Evolutionary conservation across 2,797 vertebrate genomes (phyloP), one percentile per base, ranked within the genome.

Genomic region (Hephaestus fuliginosus): DNA sequence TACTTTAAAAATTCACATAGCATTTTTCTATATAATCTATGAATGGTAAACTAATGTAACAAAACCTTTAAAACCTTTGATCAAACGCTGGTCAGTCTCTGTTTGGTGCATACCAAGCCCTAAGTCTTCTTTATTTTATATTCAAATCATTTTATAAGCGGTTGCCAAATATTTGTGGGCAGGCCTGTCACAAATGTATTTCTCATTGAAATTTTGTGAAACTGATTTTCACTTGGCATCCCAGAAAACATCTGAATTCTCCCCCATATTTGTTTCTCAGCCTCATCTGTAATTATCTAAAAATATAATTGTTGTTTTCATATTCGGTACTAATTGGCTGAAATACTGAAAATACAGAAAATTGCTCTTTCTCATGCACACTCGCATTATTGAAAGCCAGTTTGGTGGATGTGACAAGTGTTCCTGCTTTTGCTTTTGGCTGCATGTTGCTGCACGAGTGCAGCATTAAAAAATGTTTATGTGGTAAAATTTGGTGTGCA

Each of bases 1-100:
- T 36, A 12, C 48, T 60, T 8, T 44, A 60, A 57, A 46, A 36
- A 62, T 67, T 62, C 15, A 48, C 28, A 25, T 65, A 30, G 3
- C 43, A 41, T 78, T 65, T 53, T 68, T 36, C 33, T 68, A 9
- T n/a, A 53, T 22, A 48, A 58, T 28, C 55, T 2, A n/a, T 43
- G n/a, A 41, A 51, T 51, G n/a, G 3, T 11, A 57, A 49, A 22
- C 39, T 64, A 56, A 64, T 64, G 33, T 36, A 71, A 57, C 22
- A 33, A 33, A 33, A 33, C 30, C 55, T 17, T 39, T 28, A 13
- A 33, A 56, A 43, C 33, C 9, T 51, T 15, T 22, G 57, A 49
- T 49, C 7, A 58, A 69, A 61, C 11, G n/a, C 44, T 55, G 2
- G 46, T 4, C 4, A 17, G 15, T 28, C 30, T 25, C 49, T 8